Base-by-base conservation (phyloP, 2,888 invertebrate genomes). In the Helobdella robusta region DNA sequence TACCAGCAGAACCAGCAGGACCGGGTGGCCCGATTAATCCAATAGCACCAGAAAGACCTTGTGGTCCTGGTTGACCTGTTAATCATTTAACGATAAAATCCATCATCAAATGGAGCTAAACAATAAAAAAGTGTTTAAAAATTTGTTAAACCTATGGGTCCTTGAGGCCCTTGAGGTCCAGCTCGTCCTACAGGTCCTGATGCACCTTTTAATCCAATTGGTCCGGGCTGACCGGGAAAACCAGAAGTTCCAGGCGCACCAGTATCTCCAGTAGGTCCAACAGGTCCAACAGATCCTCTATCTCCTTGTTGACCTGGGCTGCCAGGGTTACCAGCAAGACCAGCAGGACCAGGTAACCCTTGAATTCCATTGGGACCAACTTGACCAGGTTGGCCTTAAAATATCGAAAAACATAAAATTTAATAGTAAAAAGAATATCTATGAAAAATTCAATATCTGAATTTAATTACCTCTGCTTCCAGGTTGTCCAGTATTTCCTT, bases 291-390 rank as follows among this genome's bases (percentile, higher is more conserved):
- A 18, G 34, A 5, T 28, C 69, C 69, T 36, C 30, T 11, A 32
- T 46, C 61, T 61, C 61, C 61, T 61, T 23, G 32, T 34, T n/a
- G 23, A 54, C 89, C 90, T n/a, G 86, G 84, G 1, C 15, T 4
- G 35, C 70, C 70, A 30, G 54, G 32, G 50, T 40, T 18, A 2
- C 69, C 69, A 40, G n/a, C 28, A 18, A 46, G 59, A 30, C 69
- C 69, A 50, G 11, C 20, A n/a, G 35, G 40, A 23, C 69, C 69
- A 40, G 64, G 15, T 8, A 25, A 20, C 11, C 69, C 69, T 62
- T 61, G 48, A 23, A 28, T 15, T 23, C 61, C 61, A 46, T 18
- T 15, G 32, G 30, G 30, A 25, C 61, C 61, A 5, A 28, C n/a
- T 30, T 5, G 5, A 15, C 61, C 61, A 2, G 50, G 48, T 61